Conservation (phyloP, 2,888 invertebrate species). For the Antheraea yamamai region DNA sequence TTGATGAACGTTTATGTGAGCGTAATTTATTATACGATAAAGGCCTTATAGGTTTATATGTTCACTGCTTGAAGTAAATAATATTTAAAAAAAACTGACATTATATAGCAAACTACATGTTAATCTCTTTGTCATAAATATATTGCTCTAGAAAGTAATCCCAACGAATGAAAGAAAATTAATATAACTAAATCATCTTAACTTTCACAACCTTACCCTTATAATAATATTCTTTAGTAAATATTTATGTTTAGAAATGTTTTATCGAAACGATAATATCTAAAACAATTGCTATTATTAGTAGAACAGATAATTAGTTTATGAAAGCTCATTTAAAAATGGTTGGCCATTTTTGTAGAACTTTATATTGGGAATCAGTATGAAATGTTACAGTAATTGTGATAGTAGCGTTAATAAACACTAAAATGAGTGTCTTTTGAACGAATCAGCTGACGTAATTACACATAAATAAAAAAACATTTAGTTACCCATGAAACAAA, state of each 20-base stretch:
- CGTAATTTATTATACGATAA: conserved; percentile 17
- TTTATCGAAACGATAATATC: neutral
- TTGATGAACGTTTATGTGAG: conserved; percentile 18
- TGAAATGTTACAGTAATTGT: neutral
- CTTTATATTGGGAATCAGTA: neutral
- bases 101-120: too few relatives aligned
- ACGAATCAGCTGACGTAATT: too few relatives aligned
- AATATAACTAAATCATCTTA: neutral
- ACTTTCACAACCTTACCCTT: neutral
- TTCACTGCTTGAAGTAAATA: neutral
- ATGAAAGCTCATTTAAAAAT: neutral
- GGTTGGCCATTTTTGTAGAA: neutral
- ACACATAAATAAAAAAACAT: too few relatives aligned
- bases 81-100: too few relatives aligned
- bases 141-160: too few relatives aligned
- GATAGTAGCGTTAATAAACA: neutral
- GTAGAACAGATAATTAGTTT: neutral
- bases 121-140: too few relatives aligned
- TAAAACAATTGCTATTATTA: too few relatives aligned
- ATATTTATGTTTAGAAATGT: neutral
- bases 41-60: neutral
- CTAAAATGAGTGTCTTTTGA: too few relatives aligned
- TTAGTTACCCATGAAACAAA: too few relatives aligned
- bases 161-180: neutral
- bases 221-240: neutral